Evolutionary conservation across 2,888 invertebrate species (phyloP).

Genomic region (Chloroclysta siterata): DNA sequence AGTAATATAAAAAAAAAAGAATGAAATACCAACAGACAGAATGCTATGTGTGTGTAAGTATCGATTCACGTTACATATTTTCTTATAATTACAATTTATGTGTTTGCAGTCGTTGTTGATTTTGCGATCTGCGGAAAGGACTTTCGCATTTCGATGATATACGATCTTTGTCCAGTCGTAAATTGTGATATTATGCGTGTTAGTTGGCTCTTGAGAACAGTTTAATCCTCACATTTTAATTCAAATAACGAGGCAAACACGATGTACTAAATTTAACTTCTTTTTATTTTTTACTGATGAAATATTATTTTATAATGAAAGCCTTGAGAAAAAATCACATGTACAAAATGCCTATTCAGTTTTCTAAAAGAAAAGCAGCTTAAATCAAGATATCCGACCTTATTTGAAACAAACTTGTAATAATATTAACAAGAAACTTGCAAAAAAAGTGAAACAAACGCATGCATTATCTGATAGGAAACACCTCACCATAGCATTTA

Average conservation of each 20-base stretch:
- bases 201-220: constrained; percentile 28
- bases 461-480: too few species aligned
- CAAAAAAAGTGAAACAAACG: too few species aligned
- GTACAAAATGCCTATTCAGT: too few species aligned
- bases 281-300: constrained; percentile 8
- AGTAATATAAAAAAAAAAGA: neutral
- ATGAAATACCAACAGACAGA: constrained; percentile 11
- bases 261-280: constrained; percentile 6
- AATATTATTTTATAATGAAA: too few species aligned
- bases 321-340: neutral
- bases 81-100: constrained; percentile 64
- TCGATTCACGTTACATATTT: constrained; percentile 38
- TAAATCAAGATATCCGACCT: too few species aligned
- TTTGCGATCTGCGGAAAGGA: constrained; percentile 33
- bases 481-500: neutral
- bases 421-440: too few species aligned
- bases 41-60: constrained; percentile 14
- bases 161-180: constrained; percentile 32
- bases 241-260: constrained; percentile 24
- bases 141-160: constrained; percentile 35
- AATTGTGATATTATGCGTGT: constrained; percentile 33
- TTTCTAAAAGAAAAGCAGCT: too few species aligned
- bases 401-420: too few species aligned
- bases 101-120: constrained; percentile 35
- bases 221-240: constrained; percentile 32